These are phyloP conservation scores for Cryptoblepharus egeriae DNA, from an alignment of 2,797 vertebrate species.

Conservation along the genomic window DNA sequence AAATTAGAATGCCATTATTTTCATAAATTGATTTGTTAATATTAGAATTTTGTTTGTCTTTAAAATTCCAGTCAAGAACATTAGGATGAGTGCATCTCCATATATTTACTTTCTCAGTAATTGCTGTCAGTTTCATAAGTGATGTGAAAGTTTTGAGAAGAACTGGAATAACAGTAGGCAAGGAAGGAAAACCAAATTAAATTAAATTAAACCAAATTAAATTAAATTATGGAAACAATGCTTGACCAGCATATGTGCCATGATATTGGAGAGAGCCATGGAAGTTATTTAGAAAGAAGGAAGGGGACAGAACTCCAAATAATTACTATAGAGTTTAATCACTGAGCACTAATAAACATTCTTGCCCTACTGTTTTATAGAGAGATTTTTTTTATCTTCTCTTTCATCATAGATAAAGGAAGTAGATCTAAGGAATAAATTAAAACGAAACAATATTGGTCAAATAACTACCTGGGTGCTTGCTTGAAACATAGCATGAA, in stretches of 20 bases:
- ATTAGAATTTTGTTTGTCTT: neutral
- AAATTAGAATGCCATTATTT: neutral
- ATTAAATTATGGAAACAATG: neutral
- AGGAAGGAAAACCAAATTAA: neutral
- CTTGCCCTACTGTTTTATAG: neutral
- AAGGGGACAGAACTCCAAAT: neutral
- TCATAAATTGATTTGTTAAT: constrained; percentile 12
- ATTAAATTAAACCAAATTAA: no score
- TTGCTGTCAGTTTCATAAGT: neutral
- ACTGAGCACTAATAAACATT: neutral
- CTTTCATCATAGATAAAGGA: neutral
- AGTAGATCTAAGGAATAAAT: neutral
- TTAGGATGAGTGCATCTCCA: neutral
- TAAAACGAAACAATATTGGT: neutral
- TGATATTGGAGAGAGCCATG: neutral
- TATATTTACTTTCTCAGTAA: constrained; percentile 3
- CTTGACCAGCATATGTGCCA: neutral
- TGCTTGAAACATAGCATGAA: neutral
- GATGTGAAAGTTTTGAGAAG: neutral
- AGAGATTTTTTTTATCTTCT: neutral
- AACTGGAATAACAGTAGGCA: neutral
- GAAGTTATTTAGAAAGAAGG: neutral
- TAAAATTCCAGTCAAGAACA: neutral
- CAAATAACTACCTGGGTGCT: neutral
- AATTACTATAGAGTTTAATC: neutral